Base-by-base conservation (phyloP, 2,797 vertebrate species). In the Rhyacichthys aspro region DNA sequence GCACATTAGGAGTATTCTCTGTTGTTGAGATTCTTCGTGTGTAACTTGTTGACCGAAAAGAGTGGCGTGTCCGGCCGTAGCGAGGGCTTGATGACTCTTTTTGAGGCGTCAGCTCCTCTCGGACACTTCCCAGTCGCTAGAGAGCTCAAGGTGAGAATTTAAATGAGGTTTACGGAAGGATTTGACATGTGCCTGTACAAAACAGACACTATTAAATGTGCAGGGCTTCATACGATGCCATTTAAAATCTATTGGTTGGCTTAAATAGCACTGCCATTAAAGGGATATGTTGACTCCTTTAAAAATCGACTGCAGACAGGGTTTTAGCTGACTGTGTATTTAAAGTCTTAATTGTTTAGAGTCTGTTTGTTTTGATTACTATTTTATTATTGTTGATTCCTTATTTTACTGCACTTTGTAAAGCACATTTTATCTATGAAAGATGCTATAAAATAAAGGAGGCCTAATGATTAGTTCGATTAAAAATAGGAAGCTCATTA, bases 61-160 rank as follows among this genome's bases (percentile, higher is more conserved):
- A 39, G 5, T 62, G 33, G 18, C 15, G 32, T 19, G 15, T 16
- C 18, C 41, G 61, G 59, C 70, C 17, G 44, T 14, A 18, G 53
- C 32, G 10, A 75, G 72, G 73, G 16, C 59, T 50, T 62, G 72
- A 67, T 72, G 67, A 18, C 72, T n/a, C n/a, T 63, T 60, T 56
- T 76, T 63, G 61, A 41, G 57, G 77, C 73, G 84, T 85, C 86
- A 83, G 81, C 85, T 85, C 81, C 76, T 83, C 76, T 84, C 71
- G 78, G 81, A 85, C 72, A 64, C 74, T 78, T 74, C 76, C 38
- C 55, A 63, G 86, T 68, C 84, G 82, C 80, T 17, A 79, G 84
- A 88, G 87, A 86, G 78, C 63, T 81, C 58, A 81, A 86, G 78
- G 70, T 79, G 83, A 79, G 78, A 78, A 81, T 82, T 84, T 81